phyloP scores from a whole-genome alignment of 2,113 vertebrate genomes.

The Uria lomvia region DNA sequence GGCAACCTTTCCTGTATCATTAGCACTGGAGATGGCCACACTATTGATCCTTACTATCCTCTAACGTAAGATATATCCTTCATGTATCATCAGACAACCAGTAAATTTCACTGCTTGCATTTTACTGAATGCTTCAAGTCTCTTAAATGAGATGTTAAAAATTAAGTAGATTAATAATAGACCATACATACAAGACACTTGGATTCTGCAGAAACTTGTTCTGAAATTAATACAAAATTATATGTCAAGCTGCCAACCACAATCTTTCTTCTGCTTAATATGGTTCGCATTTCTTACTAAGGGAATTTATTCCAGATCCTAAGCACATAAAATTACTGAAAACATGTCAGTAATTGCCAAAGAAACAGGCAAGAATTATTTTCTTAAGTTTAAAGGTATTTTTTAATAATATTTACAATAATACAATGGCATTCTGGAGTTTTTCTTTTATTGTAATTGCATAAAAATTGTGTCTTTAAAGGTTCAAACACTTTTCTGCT shows the following conservation, averaged over 20 bases:
- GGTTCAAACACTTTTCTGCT: background rate
- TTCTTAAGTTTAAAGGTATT: background rate
- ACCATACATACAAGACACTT: background rate
- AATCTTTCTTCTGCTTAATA: background rate
- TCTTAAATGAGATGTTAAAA: background rate
- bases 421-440: background rate
- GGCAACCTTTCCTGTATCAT: slow-evolving; percentile 90
- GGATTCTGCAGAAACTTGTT: background rate
- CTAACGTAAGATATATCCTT: slow-evolving; percentile 71
- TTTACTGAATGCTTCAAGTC: background rate
- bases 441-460: background rate
- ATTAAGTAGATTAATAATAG: background rate
- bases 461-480: background rate
- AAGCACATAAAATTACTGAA: background rate
- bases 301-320: background rate
- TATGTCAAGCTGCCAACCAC: background rate
- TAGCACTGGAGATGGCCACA: slow-evolving; percentile 85
- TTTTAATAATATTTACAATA: background rate
- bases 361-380: background rate
- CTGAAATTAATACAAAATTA: background rate
- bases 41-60: slow-evolving; percentile 85
- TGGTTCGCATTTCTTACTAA: background rate
- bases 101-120: background rate
- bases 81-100: background rate
- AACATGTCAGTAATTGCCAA: background rate